Evolutionary conservation across 2,888 invertebrate species (phyloP).

Genomic region (Lampropteryx suffumata): DNA sequence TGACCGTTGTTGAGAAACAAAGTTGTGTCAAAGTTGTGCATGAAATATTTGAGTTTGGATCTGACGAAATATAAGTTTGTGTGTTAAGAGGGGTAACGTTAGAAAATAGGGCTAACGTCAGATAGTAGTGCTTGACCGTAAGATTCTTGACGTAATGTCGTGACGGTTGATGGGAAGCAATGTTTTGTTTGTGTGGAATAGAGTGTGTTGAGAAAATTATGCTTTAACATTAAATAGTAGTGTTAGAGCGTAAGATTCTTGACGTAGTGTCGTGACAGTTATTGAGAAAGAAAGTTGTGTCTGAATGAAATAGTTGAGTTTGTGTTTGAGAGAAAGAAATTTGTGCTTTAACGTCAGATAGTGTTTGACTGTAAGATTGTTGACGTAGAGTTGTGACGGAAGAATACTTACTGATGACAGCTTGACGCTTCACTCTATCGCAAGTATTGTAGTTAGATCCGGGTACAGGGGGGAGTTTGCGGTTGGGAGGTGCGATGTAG

Average conservation of each 20-base stretch:
- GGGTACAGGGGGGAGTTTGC: slow-evolving; percentile 95
- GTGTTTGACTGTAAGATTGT: too few relatives aligned
- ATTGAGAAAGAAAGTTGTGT: not conserved
- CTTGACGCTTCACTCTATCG: slow-evolving; percentile 96
- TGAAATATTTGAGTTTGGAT: not conserved
- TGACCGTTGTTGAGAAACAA: not conserved
- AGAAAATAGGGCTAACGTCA: too few relatives aligned
- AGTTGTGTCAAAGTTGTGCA: slow-evolving; percentile 6
- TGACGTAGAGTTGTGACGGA: too few relatives aligned
- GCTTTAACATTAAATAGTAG: not conserved
- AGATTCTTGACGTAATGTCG: too few relatives aligned
- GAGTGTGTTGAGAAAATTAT: not conserved
- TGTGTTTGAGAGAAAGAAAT: not conserved
- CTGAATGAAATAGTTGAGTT: not conserved
- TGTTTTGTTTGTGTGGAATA: too few relatives aligned
- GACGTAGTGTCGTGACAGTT: not conserved
- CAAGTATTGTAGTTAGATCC: slow-evolving; percentile 97
- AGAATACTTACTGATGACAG: slow-evolving; percentile 91
- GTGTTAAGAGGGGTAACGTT: too few relatives aligned
- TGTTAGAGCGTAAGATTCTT: not conserved
- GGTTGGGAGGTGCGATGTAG: slow-evolving; percentile 96
- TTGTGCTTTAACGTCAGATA: not conserved
- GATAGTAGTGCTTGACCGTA: too few relatives aligned
- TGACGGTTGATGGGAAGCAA: too few relatives aligned
- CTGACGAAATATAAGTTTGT: not conserved